These are phyloP conservation scores for Thalpophila matura DNA, from an alignment of 2,888 invertebrate genomes.

Conservation along the genomic window DNA sequence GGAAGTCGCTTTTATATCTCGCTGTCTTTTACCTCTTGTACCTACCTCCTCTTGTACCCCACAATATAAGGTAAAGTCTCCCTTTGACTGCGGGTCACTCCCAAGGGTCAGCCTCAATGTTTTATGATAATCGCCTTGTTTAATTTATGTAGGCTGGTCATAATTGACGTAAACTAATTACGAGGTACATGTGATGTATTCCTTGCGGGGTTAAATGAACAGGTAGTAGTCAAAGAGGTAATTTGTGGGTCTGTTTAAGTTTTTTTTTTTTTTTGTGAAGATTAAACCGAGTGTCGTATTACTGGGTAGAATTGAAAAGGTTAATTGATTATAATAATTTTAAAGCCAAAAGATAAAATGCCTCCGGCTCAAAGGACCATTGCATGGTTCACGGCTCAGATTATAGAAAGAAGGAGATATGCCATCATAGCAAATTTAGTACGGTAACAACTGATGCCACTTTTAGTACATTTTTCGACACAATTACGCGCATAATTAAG, in stretches of 20 bases:
- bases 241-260: neutral
- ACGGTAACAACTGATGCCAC: too few relatives aligned
- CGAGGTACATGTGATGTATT: slow-evolving; percentile 41
- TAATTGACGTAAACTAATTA: slow-evolving; percentile 71
- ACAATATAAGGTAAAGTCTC: slow-evolving; percentile 71
- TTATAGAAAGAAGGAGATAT: too few relatives aligned
- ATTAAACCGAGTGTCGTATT: too few relatives aligned
- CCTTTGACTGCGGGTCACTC: slow-evolving; percentile 79
- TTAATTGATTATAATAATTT: too few relatives aligned
- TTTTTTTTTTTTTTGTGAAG: neutral
- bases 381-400: too few relatives aligned
- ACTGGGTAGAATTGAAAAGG: too few relatives aligned
- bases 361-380: too few relatives aligned
- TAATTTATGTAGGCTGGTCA: slow-evolving; percentile 76
- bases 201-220: slow-evolving; percentile 16
- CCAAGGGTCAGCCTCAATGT: slow-evolving; percentile 73
- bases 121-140: slow-evolving; percentile 81
- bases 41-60: too few relatives aligned
- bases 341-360: too few relatives aligned
- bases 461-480: too few relatives aligned
- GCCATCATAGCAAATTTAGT: too few relatives aligned
- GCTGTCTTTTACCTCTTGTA: slow-evolving; percentile 40
- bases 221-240: slow-evolving; percentile 21
- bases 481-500: too few relatives aligned
- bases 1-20: neutral